Evolutionary conservation across 2,797 vertebrate species (phyloP).

Genomic region (Dendrocincla tyrannina): DNA sequence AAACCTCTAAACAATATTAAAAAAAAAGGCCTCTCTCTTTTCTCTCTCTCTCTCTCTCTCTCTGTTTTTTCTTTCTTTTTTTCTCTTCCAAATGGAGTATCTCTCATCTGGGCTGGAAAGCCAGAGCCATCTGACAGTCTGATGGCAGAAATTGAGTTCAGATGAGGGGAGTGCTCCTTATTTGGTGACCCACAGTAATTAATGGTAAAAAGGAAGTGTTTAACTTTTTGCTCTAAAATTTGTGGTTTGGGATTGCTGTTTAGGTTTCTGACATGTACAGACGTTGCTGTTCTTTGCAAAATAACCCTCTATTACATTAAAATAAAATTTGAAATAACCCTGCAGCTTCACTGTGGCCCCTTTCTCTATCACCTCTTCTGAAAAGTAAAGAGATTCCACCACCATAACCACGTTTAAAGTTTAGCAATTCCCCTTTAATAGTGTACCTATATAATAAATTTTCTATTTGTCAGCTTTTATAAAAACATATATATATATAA

Average conservation of each 20-base stretch:
- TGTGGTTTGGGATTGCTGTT: not conserved
- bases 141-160: slow-evolving; percentile 30
- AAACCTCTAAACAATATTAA: not conserved
- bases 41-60: too few species aligned
- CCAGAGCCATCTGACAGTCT: not conserved
- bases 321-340: not conserved
- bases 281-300: not conserved
- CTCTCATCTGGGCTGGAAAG: not conserved
- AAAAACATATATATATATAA: not conserved
- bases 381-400: not conserved
- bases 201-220: not conserved
- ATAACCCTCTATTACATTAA: not conserved
- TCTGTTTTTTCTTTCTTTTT: not conserved
- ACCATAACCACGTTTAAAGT: not conserved
- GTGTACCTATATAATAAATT: not conserved
- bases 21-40: not conserved
- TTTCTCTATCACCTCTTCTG: not conserved
- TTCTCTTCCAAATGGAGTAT: not conserved
- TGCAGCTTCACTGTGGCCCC: not conserved
- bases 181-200: not conserved
- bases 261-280: not conserved
- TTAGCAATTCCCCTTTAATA: not conserved
- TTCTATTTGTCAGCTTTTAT: not conserved
- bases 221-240: not conserved
- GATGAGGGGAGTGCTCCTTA: not conserved